These are phyloP conservation scores for Silurus lanzhouensis DNA, from an alignment of 2,797 vertebrate genomes.

Conservation along the genomic window DNA sequence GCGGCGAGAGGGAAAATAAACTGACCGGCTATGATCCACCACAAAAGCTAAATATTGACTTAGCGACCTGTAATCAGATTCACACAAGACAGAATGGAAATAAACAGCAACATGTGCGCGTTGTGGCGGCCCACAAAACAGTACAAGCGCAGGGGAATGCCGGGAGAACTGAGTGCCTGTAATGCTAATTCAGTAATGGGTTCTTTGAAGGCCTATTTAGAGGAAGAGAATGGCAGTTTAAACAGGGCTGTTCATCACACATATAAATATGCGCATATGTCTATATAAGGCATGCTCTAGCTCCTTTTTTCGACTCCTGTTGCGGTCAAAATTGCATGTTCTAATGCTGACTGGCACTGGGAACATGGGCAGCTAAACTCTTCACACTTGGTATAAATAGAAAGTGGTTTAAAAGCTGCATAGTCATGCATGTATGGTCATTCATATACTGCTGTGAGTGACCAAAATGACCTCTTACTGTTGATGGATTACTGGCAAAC, in stretches of 20 bases:
- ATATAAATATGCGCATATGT: conserved; percentile 49
- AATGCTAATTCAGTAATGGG: conserved; percentile 69
- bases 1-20: conserved; percentile 77
- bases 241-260: conserved; percentile 57
- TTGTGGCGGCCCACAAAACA: conserved; percentile 72
- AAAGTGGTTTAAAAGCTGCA: conserved; percentile 25
- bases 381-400: conserved; percentile 45
- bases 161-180: conserved; percentile 57
- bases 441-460: conserved; percentile 11
- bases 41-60: conserved; percentile 83
- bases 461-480: conserved; percentile 3
- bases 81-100: conserved; percentile 79
- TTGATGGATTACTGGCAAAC: conserved; percentile 17
- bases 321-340: conserved; percentile 41
- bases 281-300: conserved; percentile 28
- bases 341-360: conserved; percentile 24
- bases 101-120: conserved; percentile 76
- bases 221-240: conserved; percentile 63
- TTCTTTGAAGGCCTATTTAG: conserved; percentile 63
- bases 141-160: conserved; percentile 61
- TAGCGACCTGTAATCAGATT: conserved; percentile 84
- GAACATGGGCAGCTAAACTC: conserved; percentile 8
- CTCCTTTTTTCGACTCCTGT: conserved; percentile 14
- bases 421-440: conserved; percentile 21
- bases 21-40: conserved; percentile 69